Base-by-base conservation (phyloP, 2,797 vertebrate genomes). In the Apogon talboti region DNA sequence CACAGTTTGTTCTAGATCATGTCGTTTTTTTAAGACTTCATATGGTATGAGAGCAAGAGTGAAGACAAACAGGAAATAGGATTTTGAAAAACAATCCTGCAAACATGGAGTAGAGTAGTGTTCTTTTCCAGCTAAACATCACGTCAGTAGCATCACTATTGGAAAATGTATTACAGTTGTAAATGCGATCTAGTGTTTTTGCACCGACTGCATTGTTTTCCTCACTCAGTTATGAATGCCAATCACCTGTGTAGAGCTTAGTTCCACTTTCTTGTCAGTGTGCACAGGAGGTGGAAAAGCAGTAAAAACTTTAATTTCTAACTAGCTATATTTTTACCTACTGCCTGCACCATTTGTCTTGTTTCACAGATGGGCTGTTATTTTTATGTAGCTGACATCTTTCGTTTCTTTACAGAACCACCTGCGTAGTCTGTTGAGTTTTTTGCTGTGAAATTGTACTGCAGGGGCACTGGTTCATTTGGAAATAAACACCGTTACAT, bases 291-390 rank as follows among this genome's bases (percentile, higher is more conserved):
- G 48, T 38, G 11, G 12, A 42, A 48, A n/a, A 43, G 11, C 14
- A 42, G 40, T 48, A 7, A 51, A 58, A 58, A 6, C 35, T 19
- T 21, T 16, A 7, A 6, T n/a, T 38, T 54, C 38, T 10, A 66
- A 30, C 28, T 28, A 5, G 6, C 21, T 63, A 24, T 44, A 56
- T 28, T 65, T 75, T 50, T 4, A 47, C 13, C 44, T 33, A 37
- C 33, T n/a, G 0, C 10, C 42, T 53, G 15, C 38, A 48, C 28
- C 35, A 48, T 65, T 74, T 52, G 46, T 67, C 47, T 53, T 51
- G 44, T 63, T 33, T 70, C 47, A 51, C 65, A 81, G 56, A 76
- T 57, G 59, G 42, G 6, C 53, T 68, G 30, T 62, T 55, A 35
- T 45, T 74, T 30, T 62, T n/a, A 13, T 82, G 46, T 45, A 28